phyloP scores from a whole-genome alignment of 1,140 invertebrate genomes.

The Belonocnema kinseyi region DNA sequence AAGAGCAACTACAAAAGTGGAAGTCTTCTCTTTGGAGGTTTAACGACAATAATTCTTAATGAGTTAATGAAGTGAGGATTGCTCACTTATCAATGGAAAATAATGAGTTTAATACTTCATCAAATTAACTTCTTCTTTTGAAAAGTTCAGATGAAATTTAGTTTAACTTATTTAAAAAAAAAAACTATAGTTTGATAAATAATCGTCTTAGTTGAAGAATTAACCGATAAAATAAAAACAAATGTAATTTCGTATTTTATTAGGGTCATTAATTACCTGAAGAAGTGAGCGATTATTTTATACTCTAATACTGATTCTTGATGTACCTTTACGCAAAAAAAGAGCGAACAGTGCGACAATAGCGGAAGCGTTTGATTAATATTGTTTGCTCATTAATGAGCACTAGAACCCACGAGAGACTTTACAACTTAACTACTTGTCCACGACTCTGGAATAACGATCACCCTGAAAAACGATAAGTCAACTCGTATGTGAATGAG shows the following conservation, averaged over 20 bases:
- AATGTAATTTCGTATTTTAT: no score
- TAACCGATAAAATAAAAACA: no score
- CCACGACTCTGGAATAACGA: constrained; percentile 13
- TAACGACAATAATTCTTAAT: background rate
- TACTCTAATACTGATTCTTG: background rate
- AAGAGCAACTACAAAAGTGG: constrained; percentile 1
- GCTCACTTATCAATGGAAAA: no score
- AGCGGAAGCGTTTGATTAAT: constrained; percentile 24
- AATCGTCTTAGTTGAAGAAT: no score
- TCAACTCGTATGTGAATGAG: no score
- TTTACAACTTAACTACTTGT: constrained; percentile 3
- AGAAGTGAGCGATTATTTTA: background rate
- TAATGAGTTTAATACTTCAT: no score
- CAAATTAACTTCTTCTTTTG: no score
- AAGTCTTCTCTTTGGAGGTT: constrained; percentile 8
- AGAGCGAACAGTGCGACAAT: background rate
- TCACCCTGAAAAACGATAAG: background rate
- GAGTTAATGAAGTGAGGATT: no score
- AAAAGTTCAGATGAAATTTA: no score
- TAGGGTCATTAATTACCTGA: no score
- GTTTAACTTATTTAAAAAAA: no score
- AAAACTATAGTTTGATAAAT: no score
- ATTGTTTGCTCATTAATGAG: constrained; percentile 19
- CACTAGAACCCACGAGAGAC: constrained; percentile 15
- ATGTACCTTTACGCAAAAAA: background rate